phyloP scores from a whole-genome alignment of 1,140 invertebrate species.

The Ostrea denselamellosa region DNA sequence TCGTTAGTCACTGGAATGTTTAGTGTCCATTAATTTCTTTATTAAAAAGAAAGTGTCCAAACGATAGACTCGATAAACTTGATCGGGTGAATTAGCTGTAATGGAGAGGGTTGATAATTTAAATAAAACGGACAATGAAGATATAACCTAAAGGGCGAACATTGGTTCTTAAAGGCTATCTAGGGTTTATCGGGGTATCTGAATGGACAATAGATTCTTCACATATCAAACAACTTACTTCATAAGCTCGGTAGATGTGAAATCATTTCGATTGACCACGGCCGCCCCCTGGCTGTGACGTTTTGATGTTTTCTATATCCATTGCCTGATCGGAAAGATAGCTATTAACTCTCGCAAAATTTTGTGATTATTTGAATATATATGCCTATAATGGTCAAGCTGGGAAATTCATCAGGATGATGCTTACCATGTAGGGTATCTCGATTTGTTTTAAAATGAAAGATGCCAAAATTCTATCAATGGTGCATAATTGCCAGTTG shows the following conservation, averaged over 20 bases:
- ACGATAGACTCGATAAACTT: constrained; percentile 7
- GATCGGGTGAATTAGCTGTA: constrained; percentile 8
- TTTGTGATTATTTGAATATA: too few relatives aligned
- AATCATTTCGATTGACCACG: neutral
- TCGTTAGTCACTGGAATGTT: constrained; percentile 5
- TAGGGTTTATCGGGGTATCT: constrained; percentile 19
- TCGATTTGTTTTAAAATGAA: too few relatives aligned
- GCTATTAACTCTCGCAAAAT: too few relatives aligned
- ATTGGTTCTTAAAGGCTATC: constrained; percentile 4
- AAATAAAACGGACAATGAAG: constrained; percentile 22
- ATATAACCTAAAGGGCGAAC: constrained; percentile 4
- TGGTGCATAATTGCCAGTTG: too few relatives aligned
- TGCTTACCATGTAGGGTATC: too few relatives aligned
- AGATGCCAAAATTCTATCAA: too few relatives aligned
- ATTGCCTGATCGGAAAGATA: neutral
- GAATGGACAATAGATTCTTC: constrained; percentile 5
- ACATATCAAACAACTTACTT: constrained; percentile 2
- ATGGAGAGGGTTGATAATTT: constrained; percentile 31
- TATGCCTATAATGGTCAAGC: too few relatives aligned
- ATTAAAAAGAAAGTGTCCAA: constrained; percentile 10
- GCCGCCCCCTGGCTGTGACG: neutral
- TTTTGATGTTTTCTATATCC: neutral
- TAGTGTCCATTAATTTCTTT: constrained; percentile 22
- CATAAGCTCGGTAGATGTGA: neutral
- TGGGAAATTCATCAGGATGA: too few relatives aligned